Percentiles rank a stretch among this genome's conserved stretches.
phyloP scores from a whole-genome alignment of 92 coral and sea anemone genomes.

The Phymanthus crucifer region DNA sequence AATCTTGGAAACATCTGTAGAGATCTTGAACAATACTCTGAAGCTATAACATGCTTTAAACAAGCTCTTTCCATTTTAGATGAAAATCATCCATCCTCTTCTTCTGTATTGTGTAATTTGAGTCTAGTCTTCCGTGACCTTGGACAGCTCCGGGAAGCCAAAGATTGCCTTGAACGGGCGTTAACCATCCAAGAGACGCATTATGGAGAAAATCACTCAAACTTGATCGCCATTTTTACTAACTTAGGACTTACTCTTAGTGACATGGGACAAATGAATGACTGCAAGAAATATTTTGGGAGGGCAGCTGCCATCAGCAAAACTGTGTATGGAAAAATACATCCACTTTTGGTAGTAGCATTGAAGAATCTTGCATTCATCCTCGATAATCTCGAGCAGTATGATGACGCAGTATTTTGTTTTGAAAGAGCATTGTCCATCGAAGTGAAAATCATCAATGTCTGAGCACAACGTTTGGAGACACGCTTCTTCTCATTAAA shows the following conservation, averaged over 20 bases:
- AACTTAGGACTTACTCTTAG: slow-evolving; percentile 7
- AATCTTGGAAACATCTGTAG: slow-evolving; percentile 1
- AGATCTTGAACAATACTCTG: not conserved
- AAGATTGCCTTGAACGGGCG: not conserved
- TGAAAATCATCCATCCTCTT: not conserved
- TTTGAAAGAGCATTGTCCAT: slow-evolving; percentile 16
- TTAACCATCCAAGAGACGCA: not conserved
- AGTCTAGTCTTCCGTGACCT: not conserved
- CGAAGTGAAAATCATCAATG: not conserved
- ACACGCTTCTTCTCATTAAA: not conserved
- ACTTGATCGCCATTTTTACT: not conserved
- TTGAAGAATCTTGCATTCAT: not conserved
- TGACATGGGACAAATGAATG: not conserved
- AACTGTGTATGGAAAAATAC: not conserved
- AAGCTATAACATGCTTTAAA: slow-evolving; percentile 3
- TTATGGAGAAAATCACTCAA: slow-evolving; percentile 5
- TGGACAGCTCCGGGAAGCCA: slow-evolving; percentile 14
- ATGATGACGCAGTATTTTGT: not conserved
- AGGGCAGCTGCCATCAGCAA: slow-evolving; percentile 18
- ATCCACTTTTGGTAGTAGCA: slow-evolving; percentile 13
- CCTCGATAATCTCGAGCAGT: not conserved
- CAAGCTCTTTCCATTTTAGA: slow-evolving; percentile 9
- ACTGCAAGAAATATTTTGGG: not conserved
- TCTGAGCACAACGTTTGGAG: slow-evolving; percentile 12
- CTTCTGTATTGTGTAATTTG: not conserved